Evolutionary conservation across 2,113 vertebrate species (phyloP).

Genomic region (Bambusicola thoracicus): DNA sequence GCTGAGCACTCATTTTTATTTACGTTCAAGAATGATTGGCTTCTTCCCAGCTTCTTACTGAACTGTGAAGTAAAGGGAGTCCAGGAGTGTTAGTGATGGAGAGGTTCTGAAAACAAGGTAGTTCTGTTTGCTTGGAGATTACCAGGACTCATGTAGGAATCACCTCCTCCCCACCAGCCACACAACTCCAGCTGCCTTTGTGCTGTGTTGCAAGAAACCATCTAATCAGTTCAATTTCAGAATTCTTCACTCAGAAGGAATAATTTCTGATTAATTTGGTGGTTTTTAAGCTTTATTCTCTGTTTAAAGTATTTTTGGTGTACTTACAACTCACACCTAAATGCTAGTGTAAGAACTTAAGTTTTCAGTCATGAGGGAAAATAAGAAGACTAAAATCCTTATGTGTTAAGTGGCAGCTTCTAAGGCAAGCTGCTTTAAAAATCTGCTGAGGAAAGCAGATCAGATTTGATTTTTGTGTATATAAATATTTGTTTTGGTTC

Average conservation of each 20-base stretch:
- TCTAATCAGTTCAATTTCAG: not conserved
- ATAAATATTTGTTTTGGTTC: not conserved
- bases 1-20: constrained; percentile 32
- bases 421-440: not conserved
- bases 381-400: not conserved
- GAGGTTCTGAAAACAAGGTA: constrained; percentile 17
- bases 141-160: not conserved
- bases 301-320: not conserved
- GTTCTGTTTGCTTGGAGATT: not conserved
- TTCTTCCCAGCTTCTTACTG: not conserved
- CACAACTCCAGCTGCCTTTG: not conserved
- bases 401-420: not conserved
- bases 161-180: not conserved
- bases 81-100: not conserved
- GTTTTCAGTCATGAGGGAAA: not conserved
- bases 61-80: constrained; percentile 2
- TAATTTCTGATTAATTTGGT: not conserved
- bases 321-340: not conserved
- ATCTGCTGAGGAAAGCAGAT: not conserved
- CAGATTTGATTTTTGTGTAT: not conserved
- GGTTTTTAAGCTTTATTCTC: not conserved
- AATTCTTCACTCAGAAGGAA: not conserved
- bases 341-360: not conserved
- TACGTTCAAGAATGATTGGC: constrained; percentile 26
- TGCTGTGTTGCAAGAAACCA: not conserved